Conservation (phyloP, 2,888 invertebrate genomes). For the Troilus luridus region DNA sequence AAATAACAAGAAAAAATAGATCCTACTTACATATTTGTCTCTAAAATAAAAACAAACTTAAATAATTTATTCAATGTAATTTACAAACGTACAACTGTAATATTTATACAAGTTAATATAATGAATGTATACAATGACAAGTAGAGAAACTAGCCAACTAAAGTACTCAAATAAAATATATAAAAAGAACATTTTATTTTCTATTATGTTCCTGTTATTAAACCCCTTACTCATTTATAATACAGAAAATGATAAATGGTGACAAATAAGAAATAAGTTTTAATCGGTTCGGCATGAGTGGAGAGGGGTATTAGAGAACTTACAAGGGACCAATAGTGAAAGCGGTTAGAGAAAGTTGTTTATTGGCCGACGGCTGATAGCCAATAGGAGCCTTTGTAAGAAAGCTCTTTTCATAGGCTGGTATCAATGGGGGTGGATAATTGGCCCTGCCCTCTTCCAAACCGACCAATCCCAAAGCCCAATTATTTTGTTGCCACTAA, state of each 20-base stretch:
- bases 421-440: neutral
- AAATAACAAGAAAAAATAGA: too few relatives aligned
- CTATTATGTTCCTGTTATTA: too few relatives aligned
- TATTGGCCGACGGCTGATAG: neutral
- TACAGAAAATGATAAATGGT: neutral
- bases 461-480: neutral
- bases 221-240: too few relatives aligned
- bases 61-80: too few relatives aligned
- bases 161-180: too few relatives aligned
- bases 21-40: too few relatives aligned
- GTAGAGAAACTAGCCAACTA: too few relatives aligned
- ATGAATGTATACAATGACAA: too few relatives aligned
- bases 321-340: neutral
- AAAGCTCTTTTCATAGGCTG: neutral
- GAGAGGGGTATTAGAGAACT: neutral
- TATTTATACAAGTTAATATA: too few relatives aligned
- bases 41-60: too few relatives aligned
- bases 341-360: slow-evolving; percentile 7
- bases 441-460: neutral
- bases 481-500: neutral
- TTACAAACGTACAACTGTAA: too few relatives aligned
- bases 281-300: neutral
- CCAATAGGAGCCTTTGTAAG: slow-evolving; percentile 6
- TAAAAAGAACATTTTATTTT: too few relatives aligned
- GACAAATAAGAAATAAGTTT: neutral